Percentiles rank a stretch among this genome's conserved stretches.
phyloP scores from a whole-genome alignment of 2,888 invertebrate species.

The Ennomos quercinarius region DNA sequence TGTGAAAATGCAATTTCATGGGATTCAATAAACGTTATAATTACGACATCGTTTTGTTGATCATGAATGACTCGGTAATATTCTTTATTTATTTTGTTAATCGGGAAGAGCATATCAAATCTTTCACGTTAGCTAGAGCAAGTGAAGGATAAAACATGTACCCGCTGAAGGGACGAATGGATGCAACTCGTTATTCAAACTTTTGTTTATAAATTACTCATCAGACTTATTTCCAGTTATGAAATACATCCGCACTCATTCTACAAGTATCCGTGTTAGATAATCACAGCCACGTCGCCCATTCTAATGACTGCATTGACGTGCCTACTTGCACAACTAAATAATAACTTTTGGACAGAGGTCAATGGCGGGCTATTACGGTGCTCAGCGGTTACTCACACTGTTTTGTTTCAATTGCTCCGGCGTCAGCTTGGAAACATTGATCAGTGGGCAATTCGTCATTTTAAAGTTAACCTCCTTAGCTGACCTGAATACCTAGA shows the following conservation, averaged over 20 bases:
- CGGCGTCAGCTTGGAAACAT: conserved; percentile 15
- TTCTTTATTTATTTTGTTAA: conserved; percentile 1
- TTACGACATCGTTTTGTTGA: neutral
- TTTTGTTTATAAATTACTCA: no score
- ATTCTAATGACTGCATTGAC: conserved; percentile 61
- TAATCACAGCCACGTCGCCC: conserved; percentile 57
- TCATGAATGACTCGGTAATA: conserved; percentile 10
- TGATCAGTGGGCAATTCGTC: conserved; percentile 20
- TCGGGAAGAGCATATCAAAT: no score
- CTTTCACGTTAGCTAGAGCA: no score
- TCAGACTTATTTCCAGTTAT: conserved; percentile 49
- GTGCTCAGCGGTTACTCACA: conserved; percentile 5
- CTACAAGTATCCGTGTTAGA: conserved; percentile 60
- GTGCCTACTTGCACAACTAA: conserved; percentile 59
- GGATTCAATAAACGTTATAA: conserved; percentile 52
- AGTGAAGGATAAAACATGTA: no score
- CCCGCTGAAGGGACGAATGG: no score
- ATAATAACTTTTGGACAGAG: conserved; percentile 53
- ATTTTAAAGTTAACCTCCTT: conserved; percentile 12
- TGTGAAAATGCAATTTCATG: conserved; percentile 72
- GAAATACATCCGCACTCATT: conserved; percentile 71
- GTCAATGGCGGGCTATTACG: conserved; percentile 59
- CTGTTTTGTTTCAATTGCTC: conserved; percentile 21
- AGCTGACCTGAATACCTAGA: conserved; percentile 21
- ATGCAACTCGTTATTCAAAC: no score